These are phyloP conservation scores for Hippolais icterina DNA, from an alignment of 2,113 vertebrate genomes.

Conservation along the genomic window DNA sequence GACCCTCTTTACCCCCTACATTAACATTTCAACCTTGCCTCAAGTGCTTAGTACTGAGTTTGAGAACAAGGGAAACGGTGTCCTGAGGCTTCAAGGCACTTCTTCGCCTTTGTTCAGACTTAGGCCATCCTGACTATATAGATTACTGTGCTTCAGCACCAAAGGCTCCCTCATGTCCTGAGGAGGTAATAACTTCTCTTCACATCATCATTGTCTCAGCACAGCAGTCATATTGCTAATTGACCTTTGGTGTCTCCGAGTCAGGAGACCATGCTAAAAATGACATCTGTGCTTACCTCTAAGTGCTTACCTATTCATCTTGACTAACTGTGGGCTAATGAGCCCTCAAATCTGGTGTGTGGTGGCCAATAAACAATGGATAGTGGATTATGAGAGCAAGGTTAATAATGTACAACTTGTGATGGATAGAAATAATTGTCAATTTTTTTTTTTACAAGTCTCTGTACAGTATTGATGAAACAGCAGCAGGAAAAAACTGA, in stretches of 20 bases:
- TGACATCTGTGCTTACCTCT: neutral
- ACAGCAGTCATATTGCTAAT: slow-evolving; percentile 10
- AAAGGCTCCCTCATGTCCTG: slow-evolving; percentile 42
- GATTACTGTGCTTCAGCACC: neutral
- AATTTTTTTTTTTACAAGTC: neutral
- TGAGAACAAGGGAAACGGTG: slow-evolving; percentile 62
- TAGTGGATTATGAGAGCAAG: neutral
- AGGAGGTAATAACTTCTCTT: slow-evolving; percentile 27
- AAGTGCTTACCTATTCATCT: neutral
- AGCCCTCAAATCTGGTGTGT: neutral
- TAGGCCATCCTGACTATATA: slow-evolving; percentile 40
- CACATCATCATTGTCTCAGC: neutral
- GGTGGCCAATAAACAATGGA: neutral
- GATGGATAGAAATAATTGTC: neutral
- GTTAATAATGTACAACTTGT: neutral
- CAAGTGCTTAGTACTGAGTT: slow-evolving; percentile 45
- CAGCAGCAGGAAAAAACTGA: neutral
- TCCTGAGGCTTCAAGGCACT: slow-evolving; percentile 67
- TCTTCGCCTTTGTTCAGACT: slow-evolving; percentile 27
- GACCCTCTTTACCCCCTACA: slow-evolving; percentile 50
- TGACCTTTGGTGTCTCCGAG: neutral
- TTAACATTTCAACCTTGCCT: slow-evolving; percentile 67
- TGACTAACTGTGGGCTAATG: neutral
- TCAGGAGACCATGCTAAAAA: neutral
- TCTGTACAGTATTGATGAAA: neutral